Conservation (phyloP, 2,888 invertebrate genomes). For the Polietes domitor region DNA sequence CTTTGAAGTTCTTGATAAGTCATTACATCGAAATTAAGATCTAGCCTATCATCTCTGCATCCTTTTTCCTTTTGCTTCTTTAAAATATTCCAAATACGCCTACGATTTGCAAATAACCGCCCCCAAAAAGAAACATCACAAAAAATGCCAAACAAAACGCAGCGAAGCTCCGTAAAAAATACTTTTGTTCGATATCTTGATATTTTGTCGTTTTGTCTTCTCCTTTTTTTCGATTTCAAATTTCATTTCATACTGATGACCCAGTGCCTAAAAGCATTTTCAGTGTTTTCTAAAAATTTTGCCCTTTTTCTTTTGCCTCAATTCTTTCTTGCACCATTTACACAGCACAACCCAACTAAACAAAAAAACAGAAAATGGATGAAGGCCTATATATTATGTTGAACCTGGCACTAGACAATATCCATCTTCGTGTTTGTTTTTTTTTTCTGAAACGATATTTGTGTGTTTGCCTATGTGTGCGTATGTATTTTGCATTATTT, state of each 20-base stretch:
- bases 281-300: background rate
- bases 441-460: background rate
- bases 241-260: conserved; percentile 63
- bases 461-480: background rate
- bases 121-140: background rate
- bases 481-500: conserved; percentile 46
- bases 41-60: too few relatives aligned
- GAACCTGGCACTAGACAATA: background rate
- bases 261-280: conserved; percentile 62
- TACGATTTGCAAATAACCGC: too few relatives aligned
- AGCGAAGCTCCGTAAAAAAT: background rate
- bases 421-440: background rate
- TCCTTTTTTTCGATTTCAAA: conserved; percentile 52
- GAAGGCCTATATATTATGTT: conserved; percentile 26
- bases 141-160: background rate
- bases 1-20: too few relatives aligned
- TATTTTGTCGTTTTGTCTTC: conserved; percentile 39
- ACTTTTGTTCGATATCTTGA: conserved; percentile 14
- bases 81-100: too few relatives aligned
- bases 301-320: conserved; percentile 35
- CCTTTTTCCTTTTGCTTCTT: too few relatives aligned
- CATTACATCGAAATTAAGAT: too few relatives aligned
- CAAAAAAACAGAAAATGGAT: background rate
- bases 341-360: background rate
- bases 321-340: conserved; percentile 13